Evolutionary conservation across 2,113 vertebrate genomes (phyloP).

Genomic region (Diphyllodes magnificus): DNA sequence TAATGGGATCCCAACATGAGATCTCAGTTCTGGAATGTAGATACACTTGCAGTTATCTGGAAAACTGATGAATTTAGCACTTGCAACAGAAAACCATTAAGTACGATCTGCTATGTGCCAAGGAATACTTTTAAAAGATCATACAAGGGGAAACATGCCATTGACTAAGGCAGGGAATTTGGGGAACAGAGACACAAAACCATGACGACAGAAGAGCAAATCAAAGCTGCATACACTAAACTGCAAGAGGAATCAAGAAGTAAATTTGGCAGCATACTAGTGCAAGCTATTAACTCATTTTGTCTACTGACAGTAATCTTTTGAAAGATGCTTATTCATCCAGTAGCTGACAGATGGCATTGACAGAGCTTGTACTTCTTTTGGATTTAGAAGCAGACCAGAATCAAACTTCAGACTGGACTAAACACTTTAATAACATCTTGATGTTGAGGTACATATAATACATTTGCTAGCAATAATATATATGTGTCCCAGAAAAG

Average conservation of each 20-base stretch:
- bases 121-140: background rate
- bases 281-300: background rate
- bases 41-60: background rate
- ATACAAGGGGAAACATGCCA: background rate
- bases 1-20: background rate
- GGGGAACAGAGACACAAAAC: background rate
- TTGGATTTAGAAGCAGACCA: background rate
- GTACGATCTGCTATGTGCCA: background rate
- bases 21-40: background rate
- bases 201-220: background rate
- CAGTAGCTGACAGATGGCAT: background rate
- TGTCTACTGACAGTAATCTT: background rate
- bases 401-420: background rate
- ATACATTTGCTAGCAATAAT: background rate
- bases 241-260: background rate
- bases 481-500: background rate
- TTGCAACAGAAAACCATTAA: background rate
- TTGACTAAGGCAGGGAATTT: background rate
- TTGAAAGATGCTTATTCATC: background rate
- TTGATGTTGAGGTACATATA: background rate
- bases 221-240: background rate
- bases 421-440: background rate
- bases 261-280: background rate
- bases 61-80: background rate
- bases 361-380: background rate